Evolutionary conservation across 2,888 invertebrate species (phyloP).

Genomic region (Gasteruption jaculator): DNA sequence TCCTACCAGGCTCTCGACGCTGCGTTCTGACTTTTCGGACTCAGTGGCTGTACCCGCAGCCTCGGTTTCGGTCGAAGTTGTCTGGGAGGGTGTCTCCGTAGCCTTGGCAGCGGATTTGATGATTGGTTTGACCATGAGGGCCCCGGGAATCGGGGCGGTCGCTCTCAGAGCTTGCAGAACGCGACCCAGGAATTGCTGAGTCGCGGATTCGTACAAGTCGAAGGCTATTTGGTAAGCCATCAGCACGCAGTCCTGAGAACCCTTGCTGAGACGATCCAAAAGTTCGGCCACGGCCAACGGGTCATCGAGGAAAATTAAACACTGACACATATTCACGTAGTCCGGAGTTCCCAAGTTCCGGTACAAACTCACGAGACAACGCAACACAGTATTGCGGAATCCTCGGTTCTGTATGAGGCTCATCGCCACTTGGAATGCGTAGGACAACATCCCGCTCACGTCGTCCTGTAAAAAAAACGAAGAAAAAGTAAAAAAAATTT

Average conservation of each 20-base stretch:
- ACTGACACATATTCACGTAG: slow-evolving; percentile 98
- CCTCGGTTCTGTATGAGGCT: slow-evolving; percentile 91
- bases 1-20: slow-evolving; percentile 57
- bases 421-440: slow-evolving; percentile 96
- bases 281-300: slow-evolving; percentile 89
- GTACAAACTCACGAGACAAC: slow-evolving; percentile 86
- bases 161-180: slow-evolving; percentile 78
- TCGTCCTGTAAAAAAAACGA: slow-evolving; percentile 61
- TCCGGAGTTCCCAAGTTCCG: slow-evolving; percentile 86
- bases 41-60: slow-evolving; percentile 52
- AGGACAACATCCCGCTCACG: slow-evolving; percentile 82
- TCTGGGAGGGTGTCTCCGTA: slow-evolving; percentile 42
- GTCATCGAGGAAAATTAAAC: slow-evolving; percentile 94
- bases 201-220: slow-evolving; percentile 98
- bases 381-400: slow-evolving; percentile 86
- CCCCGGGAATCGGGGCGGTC: slow-evolving; percentile 77
- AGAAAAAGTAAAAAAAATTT: slow-evolving; percentile 7
- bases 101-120: slow-evolving; percentile 56
- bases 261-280: slow-evolving; percentile 82
- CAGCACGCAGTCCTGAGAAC: slow-evolving; percentile 71
- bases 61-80: slow-evolving; percentile 52
- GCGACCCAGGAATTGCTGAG: slow-evolving; percentile 91
- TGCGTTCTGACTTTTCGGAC: slow-evolving; percentile 55
- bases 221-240: slow-evolving; percentile 99
- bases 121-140: slow-evolving; percentile 67